A percentile compares a stretch with the other conserved stretches of the same genome.
These are phyloP conservation scores for Mycteria americana DNA, from an alignment of 2,797 vertebrate genomes.

Conservation along the genomic window DNA sequence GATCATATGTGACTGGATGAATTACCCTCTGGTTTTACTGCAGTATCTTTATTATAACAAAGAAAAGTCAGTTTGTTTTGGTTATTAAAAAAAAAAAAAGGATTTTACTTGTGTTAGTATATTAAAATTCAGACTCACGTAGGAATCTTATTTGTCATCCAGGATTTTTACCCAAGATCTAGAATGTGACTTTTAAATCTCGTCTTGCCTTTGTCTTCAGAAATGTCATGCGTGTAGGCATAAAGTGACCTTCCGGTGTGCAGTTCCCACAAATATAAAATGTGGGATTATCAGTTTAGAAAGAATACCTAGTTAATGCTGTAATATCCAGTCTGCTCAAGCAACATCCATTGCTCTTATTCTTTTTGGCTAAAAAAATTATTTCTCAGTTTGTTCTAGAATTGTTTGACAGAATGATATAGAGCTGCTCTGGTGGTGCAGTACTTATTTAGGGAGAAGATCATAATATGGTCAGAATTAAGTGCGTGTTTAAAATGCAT, in stretches of 20 bases:
- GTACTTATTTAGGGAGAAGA: not conserved
- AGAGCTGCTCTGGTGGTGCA: not conserved
- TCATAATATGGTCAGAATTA: not conserved
- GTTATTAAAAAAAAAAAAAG: not conserved
- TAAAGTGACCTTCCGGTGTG: not conserved
- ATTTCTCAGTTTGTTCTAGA: not conserved
- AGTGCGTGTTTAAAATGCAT: not conserved
- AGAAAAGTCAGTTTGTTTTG: not conserved
- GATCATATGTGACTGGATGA: not conserved
- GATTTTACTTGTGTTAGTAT: not conserved
- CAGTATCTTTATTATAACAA: not conserved
- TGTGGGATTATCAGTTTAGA: not conserved
- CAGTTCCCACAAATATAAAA: not conserved
- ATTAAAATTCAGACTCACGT: not conserved
- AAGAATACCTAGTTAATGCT: not conserved
- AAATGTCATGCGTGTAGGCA: not conserved
- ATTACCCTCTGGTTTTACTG: not conserved
- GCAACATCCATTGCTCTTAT: not conserved
- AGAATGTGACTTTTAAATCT: not conserved
- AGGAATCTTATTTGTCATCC: not conserved
- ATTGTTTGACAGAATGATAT: not conserved
- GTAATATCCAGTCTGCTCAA: not conserved
- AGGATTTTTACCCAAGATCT: not conserved
- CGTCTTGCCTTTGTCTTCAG: not conserved
- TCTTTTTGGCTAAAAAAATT: not conserved